Evolutionary conservation across 2,888 invertebrate species (phyloP), one percentile per base, ranked within the genome.

Genomic region (Brachyptera risi): DNA sequence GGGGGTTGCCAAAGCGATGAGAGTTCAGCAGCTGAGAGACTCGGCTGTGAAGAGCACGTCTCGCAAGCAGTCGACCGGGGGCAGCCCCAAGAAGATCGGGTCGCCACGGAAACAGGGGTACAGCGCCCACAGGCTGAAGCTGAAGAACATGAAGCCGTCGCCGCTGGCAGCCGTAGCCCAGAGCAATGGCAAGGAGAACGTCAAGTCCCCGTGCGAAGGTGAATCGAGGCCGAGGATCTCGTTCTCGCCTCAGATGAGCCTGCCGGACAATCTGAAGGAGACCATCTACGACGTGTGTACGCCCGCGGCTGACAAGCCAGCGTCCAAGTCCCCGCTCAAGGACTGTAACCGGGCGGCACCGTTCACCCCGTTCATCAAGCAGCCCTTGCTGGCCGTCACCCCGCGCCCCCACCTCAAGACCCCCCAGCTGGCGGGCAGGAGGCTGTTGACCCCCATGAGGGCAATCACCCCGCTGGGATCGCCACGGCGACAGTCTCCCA

Each of bases 291-390:
- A 24, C n/a, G 62, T 62, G 1, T 62, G 62, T 27, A 62, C 62
- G 19, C 62, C 62, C 19, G 21, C 13, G 15, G 15, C 17, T 17
- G 47, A 58, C 7, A 50, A 38, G 37, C 21, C 17, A 27, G 23
- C 37, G 37, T 23, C 42, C 5, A n/a, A 57, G 37, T 42, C 63
- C 42, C 54, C 56, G 26, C 31, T 61, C 38, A 57, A 65, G 54
- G 58, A 63, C 60, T 31, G 60, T 51, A 63, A 57, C 31, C 57
- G 63, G 68, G 64, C 64, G 13, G 72, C 72, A 56, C 75, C 71
- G 63, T 69, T 65, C 23, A 75, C 78, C 2, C 86, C 86, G 2
- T 78, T 80, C 51, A 78, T 86, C 65, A 86, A 83, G 68, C 83
- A 80, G 69, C 75, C 82, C 7, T 73, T 87, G 26, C 78, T 78